Percentiles rank a stretch among this genome's conserved stretches.
Conservation (phyloP, 2,113 vertebrate genomes). For the Lipophrys pholis region DNA sequence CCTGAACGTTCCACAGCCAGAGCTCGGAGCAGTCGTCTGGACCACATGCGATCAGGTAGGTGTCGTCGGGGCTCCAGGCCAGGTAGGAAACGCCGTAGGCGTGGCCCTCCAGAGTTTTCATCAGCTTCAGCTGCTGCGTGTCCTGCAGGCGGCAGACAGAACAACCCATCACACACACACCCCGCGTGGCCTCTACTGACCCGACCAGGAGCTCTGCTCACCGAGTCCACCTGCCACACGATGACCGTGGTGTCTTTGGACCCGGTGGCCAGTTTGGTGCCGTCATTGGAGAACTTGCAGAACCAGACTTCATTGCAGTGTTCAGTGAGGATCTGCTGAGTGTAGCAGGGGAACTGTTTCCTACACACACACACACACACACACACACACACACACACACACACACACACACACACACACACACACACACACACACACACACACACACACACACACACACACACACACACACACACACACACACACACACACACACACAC, state of each 20-base stretch:
- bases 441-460: too few species aligned
- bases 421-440: too few species aligned
- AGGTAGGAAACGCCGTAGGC: constrained; percentile 98
- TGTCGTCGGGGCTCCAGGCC: constrained; percentile 97
- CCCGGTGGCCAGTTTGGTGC: constrained; percentile 97
- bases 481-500: too few species aligned
- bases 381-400: too few species aligned
- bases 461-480: too few species aligned
- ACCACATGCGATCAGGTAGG: constrained; percentile 95
- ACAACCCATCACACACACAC: too few species aligned
- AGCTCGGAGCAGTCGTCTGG: constrained; percentile 98
- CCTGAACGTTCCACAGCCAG: constrained; percentile 98
- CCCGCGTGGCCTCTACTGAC: too few species aligned
- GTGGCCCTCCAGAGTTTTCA: constrained; percentile 96
- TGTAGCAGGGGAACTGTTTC: constrained; percentile 98
- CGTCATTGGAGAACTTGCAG: constrained; percentile 98
- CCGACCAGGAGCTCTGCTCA: too few species aligned
- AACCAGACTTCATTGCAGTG: constrained; percentile 99
- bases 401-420: too few species aligned
- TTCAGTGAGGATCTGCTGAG: constrained; percentile 96
- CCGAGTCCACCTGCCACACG: constrained; percentile 95
- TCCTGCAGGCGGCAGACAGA: constrained; percentile 81
- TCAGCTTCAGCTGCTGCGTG: constrained; percentile 92
- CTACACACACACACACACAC: constrained; percentile 68
- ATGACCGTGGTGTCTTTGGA: constrained; percentile 99